phyloP scores from a whole-genome alignment of 1,140 invertebrate species.

The Macrobrachium nipponense region DNA sequence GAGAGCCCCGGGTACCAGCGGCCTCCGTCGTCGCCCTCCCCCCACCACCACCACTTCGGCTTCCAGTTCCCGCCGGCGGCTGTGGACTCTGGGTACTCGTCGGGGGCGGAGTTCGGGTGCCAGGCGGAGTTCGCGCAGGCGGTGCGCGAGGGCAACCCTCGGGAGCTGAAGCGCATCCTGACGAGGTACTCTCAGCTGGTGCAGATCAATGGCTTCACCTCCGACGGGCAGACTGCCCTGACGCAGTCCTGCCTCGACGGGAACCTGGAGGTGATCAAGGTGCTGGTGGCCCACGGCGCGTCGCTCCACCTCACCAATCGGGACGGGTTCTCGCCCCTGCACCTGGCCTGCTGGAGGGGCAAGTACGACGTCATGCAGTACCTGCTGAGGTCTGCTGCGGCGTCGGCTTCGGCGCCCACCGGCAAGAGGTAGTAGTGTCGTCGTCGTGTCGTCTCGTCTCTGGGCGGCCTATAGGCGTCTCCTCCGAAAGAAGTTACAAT shows the following conservation, averaged over 20 bases:
- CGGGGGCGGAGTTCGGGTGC: constrained; percentile 59
- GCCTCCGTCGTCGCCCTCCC: constrained; percentile 49
- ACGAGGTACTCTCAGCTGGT: constrained; percentile 63
- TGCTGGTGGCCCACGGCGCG: constrained; percentile 71
- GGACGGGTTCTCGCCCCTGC: constrained; percentile 72
- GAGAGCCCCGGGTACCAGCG: constrained; percentile 47
- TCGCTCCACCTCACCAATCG: constrained; percentile 71
- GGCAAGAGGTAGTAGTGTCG: constrained; percentile 43
- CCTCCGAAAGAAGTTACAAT: background rate
- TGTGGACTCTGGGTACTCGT: constrained; percentile 36
- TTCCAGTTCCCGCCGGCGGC: constrained; percentile 27
- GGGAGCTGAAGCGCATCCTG: constrained; percentile 61
- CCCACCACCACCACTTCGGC: constrained; percentile 51
- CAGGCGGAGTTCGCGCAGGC: constrained; percentile 59
- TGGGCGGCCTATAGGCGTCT: background rate
- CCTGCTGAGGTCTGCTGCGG: constrained; percentile 44
- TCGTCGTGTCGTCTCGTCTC: constrained; percentile 27
- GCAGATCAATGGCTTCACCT: constrained; percentile 69
- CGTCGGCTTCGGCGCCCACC: background rate
- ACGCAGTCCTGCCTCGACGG: constrained; percentile 71
- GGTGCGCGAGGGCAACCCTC: constrained; percentile 58
- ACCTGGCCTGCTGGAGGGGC: constrained; percentile 71
- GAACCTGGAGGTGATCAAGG: constrained; percentile 72
- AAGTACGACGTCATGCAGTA: constrained; percentile 69
- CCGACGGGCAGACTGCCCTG: constrained; percentile 71